Conservation (phyloP, 2,113 vertebrate genomes). For the Brachyistius frenatus region DNA sequence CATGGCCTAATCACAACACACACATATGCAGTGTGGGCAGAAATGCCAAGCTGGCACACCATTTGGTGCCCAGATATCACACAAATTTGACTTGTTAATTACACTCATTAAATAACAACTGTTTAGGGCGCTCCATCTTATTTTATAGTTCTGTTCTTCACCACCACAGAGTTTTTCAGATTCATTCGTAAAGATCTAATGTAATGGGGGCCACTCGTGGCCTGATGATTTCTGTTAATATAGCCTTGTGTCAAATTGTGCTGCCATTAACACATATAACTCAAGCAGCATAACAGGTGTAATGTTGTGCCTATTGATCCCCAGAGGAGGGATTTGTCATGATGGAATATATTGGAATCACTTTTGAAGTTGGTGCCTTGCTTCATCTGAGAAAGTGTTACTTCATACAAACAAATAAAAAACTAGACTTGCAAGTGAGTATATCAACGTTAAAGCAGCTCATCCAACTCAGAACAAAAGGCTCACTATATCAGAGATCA, state of each 20-base stretch:
- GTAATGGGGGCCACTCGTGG: slow-evolving; percentile 36
- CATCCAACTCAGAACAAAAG: neutral
- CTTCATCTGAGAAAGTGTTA: neutral
- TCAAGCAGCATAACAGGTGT: neutral
- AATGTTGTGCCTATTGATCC: neutral
- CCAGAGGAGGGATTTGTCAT: slow-evolving; percentile 10
- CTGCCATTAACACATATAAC: slow-evolving; percentile 19
- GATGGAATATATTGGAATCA: neutral
- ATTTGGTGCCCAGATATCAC: slow-evolving; percentile 64
- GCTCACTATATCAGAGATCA: slow-evolving; percentile 8
- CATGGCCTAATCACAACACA: slow-evolving; percentile 73
- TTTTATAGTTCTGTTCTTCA: slow-evolving; percentile 56
- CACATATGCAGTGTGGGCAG: slow-evolving; percentile 70
- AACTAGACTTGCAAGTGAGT: neutral
- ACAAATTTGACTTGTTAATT: slow-evolving; percentile 75
- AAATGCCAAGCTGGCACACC: slow-evolving; percentile 63
- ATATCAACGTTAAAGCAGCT: neutral
- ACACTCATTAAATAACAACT: slow-evolving; percentile 75
- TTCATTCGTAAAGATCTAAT: slow-evolving; percentile 51
- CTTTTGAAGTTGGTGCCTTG: neutral
- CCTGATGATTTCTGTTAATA: slow-evolving; percentile 38
- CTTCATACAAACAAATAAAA: neutral
- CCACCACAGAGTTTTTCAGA: slow-evolving; percentile 26
- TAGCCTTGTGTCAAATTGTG: slow-evolving; percentile 29
- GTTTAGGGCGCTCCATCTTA: slow-evolving; percentile 58